Evolutionary conservation across 1,140 invertebrate species (phyloP).

Genomic region (Zaprionus gabonicus): DNA sequence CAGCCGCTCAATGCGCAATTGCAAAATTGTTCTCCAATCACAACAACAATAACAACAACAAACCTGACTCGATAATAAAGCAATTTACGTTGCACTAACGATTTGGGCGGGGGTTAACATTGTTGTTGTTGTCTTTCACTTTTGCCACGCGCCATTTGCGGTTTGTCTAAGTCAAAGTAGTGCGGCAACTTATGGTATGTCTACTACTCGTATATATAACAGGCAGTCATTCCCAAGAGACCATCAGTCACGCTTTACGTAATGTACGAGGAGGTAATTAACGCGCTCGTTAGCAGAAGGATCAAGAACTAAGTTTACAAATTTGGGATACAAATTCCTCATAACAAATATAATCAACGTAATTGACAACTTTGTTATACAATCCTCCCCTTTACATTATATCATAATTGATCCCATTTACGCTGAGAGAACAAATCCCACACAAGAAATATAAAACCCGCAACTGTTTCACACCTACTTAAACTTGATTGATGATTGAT

Average conservation of each 20-base stretch:
- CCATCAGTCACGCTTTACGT: conserved; percentile 22
- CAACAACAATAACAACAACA: conserved; percentile 34
- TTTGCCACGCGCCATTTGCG: conserved; percentile 66
- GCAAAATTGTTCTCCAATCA: conserved; percentile 59
- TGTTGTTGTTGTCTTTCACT: conserved; percentile 44
- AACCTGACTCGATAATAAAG: conserved; percentile 45
- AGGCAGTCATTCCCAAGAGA: background rate
- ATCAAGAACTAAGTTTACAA: background rate
- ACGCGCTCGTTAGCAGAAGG: background rate
- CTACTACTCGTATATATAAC: background rate
- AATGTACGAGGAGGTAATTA: conserved; percentile 31
- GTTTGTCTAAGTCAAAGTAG: conserved; percentile 15
- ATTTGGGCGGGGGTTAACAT: conserved; percentile 14
- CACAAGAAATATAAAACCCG: background rate
- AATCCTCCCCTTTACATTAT: background rate
- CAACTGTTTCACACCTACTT: conserved; percentile 35
- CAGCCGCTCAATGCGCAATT: conserved; percentile 67
- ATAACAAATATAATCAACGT: background rate
- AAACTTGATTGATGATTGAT: conserved; percentile 41
- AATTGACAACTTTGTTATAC: background rate
- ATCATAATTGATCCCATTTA: background rate
- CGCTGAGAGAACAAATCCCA: background rate
- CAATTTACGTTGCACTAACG: conserved; percentile 48
- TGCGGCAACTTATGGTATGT: conserved; percentile 33
- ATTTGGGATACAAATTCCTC: background rate